Conservation (phyloP, 2,797 vertebrate genomes). For the Alcedo atthis region DNA sequence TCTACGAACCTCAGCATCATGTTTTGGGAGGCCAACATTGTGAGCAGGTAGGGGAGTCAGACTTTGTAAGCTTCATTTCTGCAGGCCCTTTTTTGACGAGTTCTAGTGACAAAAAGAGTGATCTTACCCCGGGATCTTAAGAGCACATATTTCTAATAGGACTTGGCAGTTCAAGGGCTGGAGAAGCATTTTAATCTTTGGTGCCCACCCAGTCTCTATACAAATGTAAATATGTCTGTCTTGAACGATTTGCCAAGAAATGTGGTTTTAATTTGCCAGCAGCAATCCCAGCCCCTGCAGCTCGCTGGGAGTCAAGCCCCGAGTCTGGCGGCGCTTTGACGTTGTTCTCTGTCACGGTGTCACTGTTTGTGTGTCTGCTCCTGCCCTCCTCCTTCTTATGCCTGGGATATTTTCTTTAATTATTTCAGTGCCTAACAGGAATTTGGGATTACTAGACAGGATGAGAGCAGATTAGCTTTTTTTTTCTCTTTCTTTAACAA, state of each 20-base stretch:
- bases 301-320: conserved; percentile 38
- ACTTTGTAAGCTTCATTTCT: neutral
- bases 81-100: neutral
- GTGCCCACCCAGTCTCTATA: conserved; percentile 80
- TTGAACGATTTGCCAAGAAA: conserved; percentile 78
- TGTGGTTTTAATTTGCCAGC: conserved; percentile 82
- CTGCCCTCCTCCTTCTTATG: conserved; percentile 71
- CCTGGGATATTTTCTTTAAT: conserved; percentile 69
- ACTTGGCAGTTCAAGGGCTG: conserved; percentile 77
- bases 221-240: conserved; percentile 80
- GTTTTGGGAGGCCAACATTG: neutral
- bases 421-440: conserved; percentile 71
- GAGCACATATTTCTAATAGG: conserved; percentile 71
- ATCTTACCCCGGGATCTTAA: conserved; percentile 63
- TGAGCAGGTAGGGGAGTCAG: conserved; percentile 5
- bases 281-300: conserved; percentile 55
- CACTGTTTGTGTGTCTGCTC: conserved; percentile 68
- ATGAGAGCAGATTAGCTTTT: conserved; percentile 67
- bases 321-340: conserved; percentile 64
- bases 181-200: conserved; percentile 73
- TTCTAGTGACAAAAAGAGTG: conserved; percentile 52
- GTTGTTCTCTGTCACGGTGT: conserved; percentile 65
- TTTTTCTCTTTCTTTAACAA: conserved; percentile 66
- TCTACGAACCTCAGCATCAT: neutral
- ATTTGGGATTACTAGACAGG: conserved; percentile 73